These are phyloP conservation scores for Habroteleia sp. DNA, from an alignment of 2,888 invertebrate genomes.

Conservation along the genomic window DNA sequence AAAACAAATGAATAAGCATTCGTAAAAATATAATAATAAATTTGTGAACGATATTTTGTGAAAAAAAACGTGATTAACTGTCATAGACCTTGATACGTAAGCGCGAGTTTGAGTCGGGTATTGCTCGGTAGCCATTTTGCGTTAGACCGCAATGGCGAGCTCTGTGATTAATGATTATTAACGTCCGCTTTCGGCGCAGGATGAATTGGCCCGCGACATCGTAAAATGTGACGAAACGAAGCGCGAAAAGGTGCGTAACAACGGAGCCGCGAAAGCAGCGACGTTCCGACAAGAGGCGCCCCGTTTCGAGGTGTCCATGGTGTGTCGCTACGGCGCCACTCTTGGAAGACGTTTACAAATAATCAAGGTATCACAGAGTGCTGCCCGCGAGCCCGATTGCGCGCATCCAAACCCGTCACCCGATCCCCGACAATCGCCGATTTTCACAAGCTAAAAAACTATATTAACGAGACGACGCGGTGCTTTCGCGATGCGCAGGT, in stretches of 20 bases:
- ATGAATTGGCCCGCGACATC: slow-evolving; percentile 52
- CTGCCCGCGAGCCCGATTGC: slow-evolving; percentile 12
- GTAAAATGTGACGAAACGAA: slow-evolving; percentile 62
- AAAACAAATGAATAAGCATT: neutral
- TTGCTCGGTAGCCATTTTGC: slow-evolving; percentile 61
- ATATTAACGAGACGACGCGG: slow-evolving; percentile 14
- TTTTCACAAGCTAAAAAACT: neutral
- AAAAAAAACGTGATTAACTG: too few relatives aligned
- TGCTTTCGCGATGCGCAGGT: slow-evolving; percentile 50
- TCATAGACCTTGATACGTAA: too few relatives aligned
- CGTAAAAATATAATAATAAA: neutral
- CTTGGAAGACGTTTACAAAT: slow-evolving; percentile 54
- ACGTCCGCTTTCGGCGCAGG: slow-evolving; percentile 47
- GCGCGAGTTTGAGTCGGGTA: neutral
- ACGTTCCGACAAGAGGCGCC: slow-evolving; percentile 42
- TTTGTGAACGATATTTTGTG: too few relatives aligned
- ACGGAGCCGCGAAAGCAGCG: slow-evolving; percentile 53
- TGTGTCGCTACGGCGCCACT: slow-evolving; percentile 51
- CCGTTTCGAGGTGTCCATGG: slow-evolving; percentile 54
- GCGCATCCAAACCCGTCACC: neutral
- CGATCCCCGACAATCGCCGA: neutral
- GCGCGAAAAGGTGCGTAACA: slow-evolving; percentile 57
- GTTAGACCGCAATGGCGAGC: slow-evolving; percentile 56
- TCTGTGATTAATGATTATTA: slow-evolving; percentile 65
- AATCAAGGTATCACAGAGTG: slow-evolving; percentile 62